These are phyloP conservation scores for human (Homo sapiens) DNA, from an alignment of 2,113 vertebrate genomes.

Conservation along the genomic window DNA sequence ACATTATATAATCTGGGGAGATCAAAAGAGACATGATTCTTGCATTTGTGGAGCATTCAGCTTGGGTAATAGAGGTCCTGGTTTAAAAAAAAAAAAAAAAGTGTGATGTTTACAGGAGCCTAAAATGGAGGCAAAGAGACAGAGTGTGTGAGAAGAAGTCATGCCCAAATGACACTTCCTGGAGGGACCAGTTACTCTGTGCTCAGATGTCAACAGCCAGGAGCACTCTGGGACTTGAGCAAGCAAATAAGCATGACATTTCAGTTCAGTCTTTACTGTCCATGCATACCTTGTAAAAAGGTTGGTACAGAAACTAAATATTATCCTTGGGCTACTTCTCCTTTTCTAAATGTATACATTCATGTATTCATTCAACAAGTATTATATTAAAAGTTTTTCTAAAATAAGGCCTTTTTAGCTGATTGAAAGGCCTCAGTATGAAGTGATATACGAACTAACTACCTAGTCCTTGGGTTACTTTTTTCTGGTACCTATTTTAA, in stretches of 20 bases:
- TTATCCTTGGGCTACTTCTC: neutral
- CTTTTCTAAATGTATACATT: neutral
- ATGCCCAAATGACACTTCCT: neutral
- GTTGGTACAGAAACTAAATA: neutral
- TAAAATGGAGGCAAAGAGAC: neutral
- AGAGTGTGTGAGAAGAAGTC: neutral
- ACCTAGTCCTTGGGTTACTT: neutral
- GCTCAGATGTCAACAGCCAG: neutral
- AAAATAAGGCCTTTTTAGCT: neutral
- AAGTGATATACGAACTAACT: constrained; percentile 18
- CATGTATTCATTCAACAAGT: constrained; percentile 14
- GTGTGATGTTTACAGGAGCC: neutral
- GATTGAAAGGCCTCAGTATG: neutral
- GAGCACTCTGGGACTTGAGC: neutral
- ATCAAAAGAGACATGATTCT: neutral
- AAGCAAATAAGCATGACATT: neutral
- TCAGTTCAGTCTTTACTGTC: neutral
- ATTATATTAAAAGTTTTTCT: constrained; percentile 20
- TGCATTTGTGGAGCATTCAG: neutral
- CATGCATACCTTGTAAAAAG: neutral
- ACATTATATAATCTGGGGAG: neutral
- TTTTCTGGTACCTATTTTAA: constrained; percentile 1
- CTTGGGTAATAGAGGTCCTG: neutral
- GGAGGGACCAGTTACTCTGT: neutral
- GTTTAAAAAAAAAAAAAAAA: neutral